These are phyloP conservation scores for Drosophila malerkotliana DNA, from an alignment of 1,140 invertebrate genomes.

Conservation along the genomic window DNA sequence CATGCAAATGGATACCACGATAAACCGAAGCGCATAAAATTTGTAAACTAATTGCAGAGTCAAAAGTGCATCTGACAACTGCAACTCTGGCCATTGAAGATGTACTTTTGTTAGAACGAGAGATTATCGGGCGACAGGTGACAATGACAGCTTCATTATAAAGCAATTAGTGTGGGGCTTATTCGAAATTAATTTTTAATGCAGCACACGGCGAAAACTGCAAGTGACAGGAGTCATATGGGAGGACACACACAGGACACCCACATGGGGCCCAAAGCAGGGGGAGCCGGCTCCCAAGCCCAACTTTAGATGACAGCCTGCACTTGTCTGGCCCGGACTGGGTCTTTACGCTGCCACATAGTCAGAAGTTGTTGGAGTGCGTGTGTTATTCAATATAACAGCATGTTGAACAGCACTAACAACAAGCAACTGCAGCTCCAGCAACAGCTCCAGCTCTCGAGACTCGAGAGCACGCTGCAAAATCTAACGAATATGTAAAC, in stretches of 20 bases:
- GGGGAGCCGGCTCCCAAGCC: neutral
- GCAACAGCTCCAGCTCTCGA: constrained; percentile 14
- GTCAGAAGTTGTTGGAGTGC: constrained; percentile 43
- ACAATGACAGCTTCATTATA: constrained; percentile 82
- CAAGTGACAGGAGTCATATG: constrained; percentile 74
- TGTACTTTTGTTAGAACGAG: constrained; percentile 36
- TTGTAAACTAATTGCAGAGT: constrained; percentile 43
- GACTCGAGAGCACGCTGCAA: constrained; percentile 56
- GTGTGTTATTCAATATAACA: constrained; percentile 78
- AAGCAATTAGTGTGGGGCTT: constrained; percentile 68
- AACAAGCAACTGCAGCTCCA: constrained; percentile 58
- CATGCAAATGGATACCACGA: constrained; percentile 50
- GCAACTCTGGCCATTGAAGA: constrained; percentile 16
- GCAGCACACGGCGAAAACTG: constrained; percentile 62
- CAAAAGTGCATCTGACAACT: constrained; percentile 40
- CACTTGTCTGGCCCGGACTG: constrained; percentile 32
- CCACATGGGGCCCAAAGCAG: constrained; percentile 12
- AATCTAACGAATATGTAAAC: constrained; percentile 82
- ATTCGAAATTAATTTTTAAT: constrained; percentile 75
- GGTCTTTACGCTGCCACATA: constrained; percentile 13
- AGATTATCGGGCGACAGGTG: constrained; percentile 78
- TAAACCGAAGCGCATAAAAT: constrained; percentile 44
- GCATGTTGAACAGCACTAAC: constrained; percentile 73
- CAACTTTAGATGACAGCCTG: constrained; percentile 42
- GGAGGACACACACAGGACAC: constrained; percentile 39